Evolutionary conservation across 2,113 vertebrate genomes (phyloP), one percentile per base, ranked within the genome.

Genomic region (Chrysochloris asiatica): DNA sequence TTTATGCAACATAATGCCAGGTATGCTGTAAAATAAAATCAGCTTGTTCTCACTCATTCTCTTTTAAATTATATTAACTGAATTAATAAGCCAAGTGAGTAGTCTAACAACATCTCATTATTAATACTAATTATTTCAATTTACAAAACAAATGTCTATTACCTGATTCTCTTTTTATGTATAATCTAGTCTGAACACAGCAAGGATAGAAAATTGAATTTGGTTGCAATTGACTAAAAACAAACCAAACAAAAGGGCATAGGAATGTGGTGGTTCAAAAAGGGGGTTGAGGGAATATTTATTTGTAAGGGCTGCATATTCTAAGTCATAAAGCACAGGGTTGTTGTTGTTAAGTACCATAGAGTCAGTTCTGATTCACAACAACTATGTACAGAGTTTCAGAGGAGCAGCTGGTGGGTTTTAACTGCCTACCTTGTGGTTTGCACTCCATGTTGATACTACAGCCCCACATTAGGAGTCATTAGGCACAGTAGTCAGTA

Each of bases 91-190:
- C 4, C 6, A 2, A 86, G 7, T 16, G 11, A 80, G 10, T 92
- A 6, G 1, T 69, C 47, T 67, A 47, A 61, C 16, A 79, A 38
- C 24, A 67, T 75, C 17, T 88, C 41, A 54, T 93, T 90, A 47
- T 92, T 90, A 92, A 83, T 63, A 71, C 83, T 84, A 91, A 86
- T 90, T 82, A 88, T 89, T 83, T 95, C 28, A 77, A 9, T 61
- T 85, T 72, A 82, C 50, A 33, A 67, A 80, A 90, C 48, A 50
- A 30, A 28, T 61, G 24, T 30, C 59, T 9, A 30, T 24, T 61
- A 61, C 28, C 24, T 61, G 6, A 8, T 21, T 83, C 8, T 14
- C 7, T 52, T 93, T 81, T 63, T 17, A 67, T 41, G 7, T 88
- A 36, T 83, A 59, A 72, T 33, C 41, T 83, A 84, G 72, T 83